Evolutionary conservation across 2,888 invertebrate genomes (phyloP).

Genomic region (Harmothoe impar): DNA sequence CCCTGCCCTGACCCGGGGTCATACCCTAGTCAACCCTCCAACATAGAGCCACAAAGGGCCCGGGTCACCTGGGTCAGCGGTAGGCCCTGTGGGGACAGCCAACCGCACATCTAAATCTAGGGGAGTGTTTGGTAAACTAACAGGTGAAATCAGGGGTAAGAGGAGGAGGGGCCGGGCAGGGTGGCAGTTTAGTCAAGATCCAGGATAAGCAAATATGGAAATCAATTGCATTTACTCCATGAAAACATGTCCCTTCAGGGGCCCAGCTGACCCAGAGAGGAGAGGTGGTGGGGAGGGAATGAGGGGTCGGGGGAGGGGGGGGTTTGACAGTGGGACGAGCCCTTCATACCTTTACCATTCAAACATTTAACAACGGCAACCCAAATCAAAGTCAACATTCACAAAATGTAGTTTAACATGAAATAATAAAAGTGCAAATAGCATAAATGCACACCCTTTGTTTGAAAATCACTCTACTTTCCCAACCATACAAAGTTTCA

Average conservation of each 20-base stretch:
- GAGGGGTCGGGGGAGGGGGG: neutral
- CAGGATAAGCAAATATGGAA: slow-evolving; percentile 40
- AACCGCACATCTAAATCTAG: neutral
- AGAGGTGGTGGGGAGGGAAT: neutral
- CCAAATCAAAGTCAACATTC: neutral
- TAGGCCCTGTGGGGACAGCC: neutral
- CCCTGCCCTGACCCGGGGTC: neutral
- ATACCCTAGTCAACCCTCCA: neutral
- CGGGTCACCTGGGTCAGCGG: neutral
- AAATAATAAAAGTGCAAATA: too few species aligned
- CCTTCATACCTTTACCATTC: neutral
- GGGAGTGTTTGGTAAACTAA: slow-evolving; percentile 23
- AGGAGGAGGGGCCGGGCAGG: neutral
- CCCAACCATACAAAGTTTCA: neutral
- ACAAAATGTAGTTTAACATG: neutral
- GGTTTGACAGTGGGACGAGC: neutral
- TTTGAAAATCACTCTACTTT: neutral
- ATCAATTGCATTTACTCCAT: slow-evolving; percentile 44
- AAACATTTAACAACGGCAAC: slow-evolving; percentile 13
- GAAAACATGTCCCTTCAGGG: slow-evolving; percentile 26
- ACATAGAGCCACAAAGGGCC: neutral
- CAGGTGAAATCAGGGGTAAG: slow-evolving; percentile 21
- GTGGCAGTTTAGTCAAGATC: slow-evolving; percentile 17
- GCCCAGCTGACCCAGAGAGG: slow-evolving; percentile 3
- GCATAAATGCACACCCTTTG: neutral